Percentiles rank a stretch among this genome's conserved stretches.
These are phyloP conservation scores for Verasper variegatus DNA, from an alignment of 2,113 vertebrate species.

Conservation along the genomic window DNA sequence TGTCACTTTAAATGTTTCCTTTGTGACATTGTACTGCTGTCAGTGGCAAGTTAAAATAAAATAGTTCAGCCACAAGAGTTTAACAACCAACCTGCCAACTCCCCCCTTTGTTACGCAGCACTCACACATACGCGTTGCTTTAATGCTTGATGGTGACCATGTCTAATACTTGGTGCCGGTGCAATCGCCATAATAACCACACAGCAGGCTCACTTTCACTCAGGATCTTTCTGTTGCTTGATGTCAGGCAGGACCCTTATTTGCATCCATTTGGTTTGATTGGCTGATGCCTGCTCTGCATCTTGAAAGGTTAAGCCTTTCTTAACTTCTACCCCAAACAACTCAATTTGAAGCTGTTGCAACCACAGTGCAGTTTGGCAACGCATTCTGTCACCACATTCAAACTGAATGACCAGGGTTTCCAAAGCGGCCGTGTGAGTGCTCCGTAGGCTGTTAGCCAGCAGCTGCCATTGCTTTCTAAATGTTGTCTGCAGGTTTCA, in stretches of 20 bases:
- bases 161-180: not conserved
- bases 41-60: not conserved
- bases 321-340: not conserved
- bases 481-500: slow-evolving; percentile 16
- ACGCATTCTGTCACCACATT: not conserved
- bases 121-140: not conserved
- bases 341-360: not conserved
- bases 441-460: slow-evolving; percentile 2
- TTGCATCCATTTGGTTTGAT: no score
- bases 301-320: not conserved
- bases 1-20: slow-evolving; percentile 30
- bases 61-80: slow-evolving; percentile 8
- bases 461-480: not conserved
- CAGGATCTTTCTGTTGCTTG: no score
- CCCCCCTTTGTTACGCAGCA: not conserved
- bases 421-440: not conserved
- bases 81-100: not conserved
- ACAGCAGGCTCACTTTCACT: no score
- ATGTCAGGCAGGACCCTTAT: no score
- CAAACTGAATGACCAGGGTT: not conserved
- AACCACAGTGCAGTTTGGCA: not conserved
- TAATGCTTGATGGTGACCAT: not conserved
- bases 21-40: not conserved
- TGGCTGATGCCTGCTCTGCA: no score
- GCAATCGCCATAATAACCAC: not conserved